These are phyloP conservation scores for Axis porcinus DNA, from an alignment of 2,113 vertebrate genomes.

Conservation along the genomic window DNA sequence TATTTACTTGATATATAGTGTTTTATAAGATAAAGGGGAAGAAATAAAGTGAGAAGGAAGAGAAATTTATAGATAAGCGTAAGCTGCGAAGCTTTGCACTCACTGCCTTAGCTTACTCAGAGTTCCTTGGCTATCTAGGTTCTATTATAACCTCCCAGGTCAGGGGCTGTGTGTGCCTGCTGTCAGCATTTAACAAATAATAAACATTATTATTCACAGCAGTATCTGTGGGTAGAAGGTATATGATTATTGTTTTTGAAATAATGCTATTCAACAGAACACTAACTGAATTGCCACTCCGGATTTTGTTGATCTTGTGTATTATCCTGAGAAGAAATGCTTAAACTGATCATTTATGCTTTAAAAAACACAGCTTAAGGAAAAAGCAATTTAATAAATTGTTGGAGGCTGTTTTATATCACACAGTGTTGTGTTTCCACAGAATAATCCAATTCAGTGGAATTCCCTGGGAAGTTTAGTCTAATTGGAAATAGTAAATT, in stretches of 20 bases:
- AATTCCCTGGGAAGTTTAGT: slow-evolving; percentile 19
- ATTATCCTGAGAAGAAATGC: slow-evolving; percentile 23
- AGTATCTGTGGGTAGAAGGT: neutral
- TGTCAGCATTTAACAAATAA: slow-evolving; percentile 13
- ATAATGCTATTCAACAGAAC: neutral
- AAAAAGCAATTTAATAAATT: slow-evolving; percentile 60
- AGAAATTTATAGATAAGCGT: neutral
- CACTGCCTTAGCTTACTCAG: neutral
- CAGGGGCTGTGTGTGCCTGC: neutral
- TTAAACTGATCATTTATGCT: slow-evolving; percentile 65
- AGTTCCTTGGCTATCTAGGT: neutral
- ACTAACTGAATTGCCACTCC: neutral
- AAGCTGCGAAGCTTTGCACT: neutral
- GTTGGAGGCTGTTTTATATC: slow-evolving; percentile 30
- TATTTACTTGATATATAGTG: neutral
- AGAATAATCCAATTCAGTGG: slow-evolving; percentile 20
- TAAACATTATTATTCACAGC: neutral
- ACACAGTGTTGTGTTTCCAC: neutral
- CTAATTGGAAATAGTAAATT: slow-evolving; percentile 2
- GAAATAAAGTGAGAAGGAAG: neutral
- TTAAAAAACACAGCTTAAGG: slow-evolving; percentile 54
- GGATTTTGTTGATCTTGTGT: slow-evolving; percentile 6
- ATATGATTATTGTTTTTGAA: slow-evolving; percentile 11
- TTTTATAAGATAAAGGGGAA: neutral
- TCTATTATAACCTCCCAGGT: neutral